phyloP scores from a whole-genome alignment of 2,888 invertebrate genomes.

The Colletes collaris region DNA sequence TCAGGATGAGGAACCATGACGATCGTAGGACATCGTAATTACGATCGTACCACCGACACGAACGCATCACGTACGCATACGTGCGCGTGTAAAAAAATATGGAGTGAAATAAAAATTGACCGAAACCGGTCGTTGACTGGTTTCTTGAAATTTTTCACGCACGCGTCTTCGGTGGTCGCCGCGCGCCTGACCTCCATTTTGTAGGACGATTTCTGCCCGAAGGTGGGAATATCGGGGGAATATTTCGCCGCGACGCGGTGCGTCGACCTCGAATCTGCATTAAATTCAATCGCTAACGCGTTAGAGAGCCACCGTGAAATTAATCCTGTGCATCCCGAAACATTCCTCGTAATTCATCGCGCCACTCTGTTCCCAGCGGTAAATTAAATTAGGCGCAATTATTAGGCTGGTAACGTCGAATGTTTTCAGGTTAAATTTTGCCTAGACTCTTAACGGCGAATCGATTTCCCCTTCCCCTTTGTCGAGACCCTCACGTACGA shows the following conservation, averaged over 20 bases:
- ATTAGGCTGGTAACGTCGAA: too few relatives aligned
- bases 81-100: not conserved
- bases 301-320: not conserved
- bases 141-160: slow-evolving; percentile 59
- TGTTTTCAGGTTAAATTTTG: too few relatives aligned
- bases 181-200: slow-evolving; percentile 62
- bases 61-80: not conserved
- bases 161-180: slow-evolving; percentile 14
- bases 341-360: not conserved
- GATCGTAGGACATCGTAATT: slow-evolving; percentile 3
- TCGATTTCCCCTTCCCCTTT: too few relatives aligned
- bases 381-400: too few relatives aligned
- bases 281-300: not conserved
- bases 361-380: too few relatives aligned
- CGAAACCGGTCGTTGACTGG: slow-evolving; percentile 63
- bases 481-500: slow-evolving; percentile 49
- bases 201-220: slow-evolving; percentile 33
- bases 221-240: slow-evolving; percentile 29
- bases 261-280: slow-evolving; percentile 8
- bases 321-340: not conserved
- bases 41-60: not conserved
- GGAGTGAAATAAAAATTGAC: slow-evolving; percentile 40
- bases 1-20: slow-evolving; percentile 64
- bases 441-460: too few relatives aligned
- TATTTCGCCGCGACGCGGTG: not conserved